A percentile compares a stretch with the other conserved stretches of the same genome.
Conservation (phyloP, 2,888 invertebrate genomes). For the Lapara coniferarum region DNA sequence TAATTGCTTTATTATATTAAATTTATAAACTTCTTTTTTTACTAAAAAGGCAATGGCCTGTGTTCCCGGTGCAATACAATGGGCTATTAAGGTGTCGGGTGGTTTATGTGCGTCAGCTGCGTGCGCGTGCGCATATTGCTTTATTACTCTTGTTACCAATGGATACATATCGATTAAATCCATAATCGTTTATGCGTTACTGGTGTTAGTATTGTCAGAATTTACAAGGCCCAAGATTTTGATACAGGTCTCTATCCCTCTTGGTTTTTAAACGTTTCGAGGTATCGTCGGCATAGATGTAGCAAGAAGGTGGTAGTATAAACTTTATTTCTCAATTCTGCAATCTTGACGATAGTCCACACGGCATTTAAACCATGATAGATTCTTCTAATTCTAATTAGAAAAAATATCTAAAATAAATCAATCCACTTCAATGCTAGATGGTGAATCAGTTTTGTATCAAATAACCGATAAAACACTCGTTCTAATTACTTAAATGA, state of each 20-base stretch:
- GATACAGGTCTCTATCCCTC: too few relatives aligned
- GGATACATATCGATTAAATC: slow-evolving; percentile 13
- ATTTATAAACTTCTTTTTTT: background rate
- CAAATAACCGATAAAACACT: slow-evolving; percentile 11
- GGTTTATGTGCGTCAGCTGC: slow-evolving; percentile 45
- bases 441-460: background rate
- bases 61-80: slow-evolving; percentile 35
- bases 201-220: too few relatives aligned
- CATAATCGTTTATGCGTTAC: background rate
- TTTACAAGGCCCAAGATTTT: too few relatives aligned
- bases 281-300: too few relatives aligned
- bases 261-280: too few relatives aligned
- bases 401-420: too few relatives aligned
- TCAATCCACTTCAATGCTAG: background rate
- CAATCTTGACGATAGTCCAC: too few relatives aligned
- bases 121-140: slow-evolving; percentile 36
- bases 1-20: background rate
- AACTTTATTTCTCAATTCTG: too few relatives aligned
- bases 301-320: too few relatives aligned
- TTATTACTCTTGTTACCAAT: slow-evolving; percentile 20
- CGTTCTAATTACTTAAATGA: background rate
- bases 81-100: slow-evolving; percentile 41
- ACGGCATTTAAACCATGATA: too few relatives aligned
- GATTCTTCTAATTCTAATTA: too few relatives aligned
- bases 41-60: background rate